A percentile compares a stretch with the other conserved stretches of the same genome.
These are phyloP conservation scores for Ailurus styani DNA, from an alignment of 2,113 vertebrate genomes.

Conservation along the genomic window DNA sequence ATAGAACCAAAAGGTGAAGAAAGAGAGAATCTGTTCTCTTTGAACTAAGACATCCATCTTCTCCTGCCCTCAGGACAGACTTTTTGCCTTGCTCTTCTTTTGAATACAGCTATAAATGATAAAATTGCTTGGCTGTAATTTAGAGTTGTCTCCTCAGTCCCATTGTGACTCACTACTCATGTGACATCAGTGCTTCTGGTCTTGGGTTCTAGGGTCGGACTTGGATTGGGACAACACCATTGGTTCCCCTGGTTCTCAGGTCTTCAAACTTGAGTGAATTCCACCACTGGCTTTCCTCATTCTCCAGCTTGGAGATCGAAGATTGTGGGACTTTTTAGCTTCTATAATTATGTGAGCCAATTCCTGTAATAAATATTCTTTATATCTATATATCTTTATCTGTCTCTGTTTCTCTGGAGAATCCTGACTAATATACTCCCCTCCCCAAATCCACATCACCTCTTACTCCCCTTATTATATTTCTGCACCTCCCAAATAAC, in stretches of 20 bases:
- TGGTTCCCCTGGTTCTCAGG: background rate
- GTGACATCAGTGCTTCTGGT: background rate
- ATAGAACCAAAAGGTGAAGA: background rate
- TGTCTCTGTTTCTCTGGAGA: background rate
- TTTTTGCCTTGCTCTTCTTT: background rate
- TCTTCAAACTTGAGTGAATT: background rate
- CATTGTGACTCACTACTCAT: background rate
- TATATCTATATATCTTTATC: background rate
- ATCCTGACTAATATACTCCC: background rate
- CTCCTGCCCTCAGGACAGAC: background rate
- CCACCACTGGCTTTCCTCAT: background rate
- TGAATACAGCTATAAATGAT: background rate
- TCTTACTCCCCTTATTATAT: background rate
- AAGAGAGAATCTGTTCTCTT: background rate
- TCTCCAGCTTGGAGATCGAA: background rate
- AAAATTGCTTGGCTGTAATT: background rate
- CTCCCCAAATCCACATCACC: fast-evolving
- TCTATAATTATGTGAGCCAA: background rate
- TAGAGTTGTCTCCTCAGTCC: background rate
- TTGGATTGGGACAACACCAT: background rate
- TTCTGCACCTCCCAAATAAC: background rate
- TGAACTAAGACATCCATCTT: background rate
- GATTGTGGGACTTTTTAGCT: background rate
- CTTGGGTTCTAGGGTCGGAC: background rate
- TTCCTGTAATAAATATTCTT: background rate